A percentile compares a stretch with the other conserved stretches of the same genome.
These are phyloP conservation scores for Plagiodera versicolora DNA, from an alignment of 2,888 invertebrate species.

Conservation along the genomic window DNA sequence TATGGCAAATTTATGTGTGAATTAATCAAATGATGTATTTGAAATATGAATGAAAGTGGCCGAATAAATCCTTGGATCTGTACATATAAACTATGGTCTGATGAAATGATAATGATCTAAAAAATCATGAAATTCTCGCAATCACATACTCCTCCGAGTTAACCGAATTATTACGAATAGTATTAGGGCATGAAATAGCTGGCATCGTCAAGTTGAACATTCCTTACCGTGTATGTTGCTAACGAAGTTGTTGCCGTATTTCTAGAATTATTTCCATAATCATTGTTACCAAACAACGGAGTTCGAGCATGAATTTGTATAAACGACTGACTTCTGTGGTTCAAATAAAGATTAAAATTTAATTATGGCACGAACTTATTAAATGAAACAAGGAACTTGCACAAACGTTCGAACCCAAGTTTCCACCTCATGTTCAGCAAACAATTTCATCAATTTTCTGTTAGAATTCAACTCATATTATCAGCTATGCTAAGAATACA, in stretches of 20 bases:
- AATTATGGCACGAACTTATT: conserved; percentile 15
- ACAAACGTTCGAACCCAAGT: neutral
- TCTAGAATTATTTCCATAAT: conserved; percentile 20
- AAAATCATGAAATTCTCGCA: too few species aligned
- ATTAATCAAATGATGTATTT: too few species aligned
- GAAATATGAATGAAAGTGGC: too few species aligned
- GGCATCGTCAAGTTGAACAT: neutral
- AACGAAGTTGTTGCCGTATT: conserved; percentile 16
- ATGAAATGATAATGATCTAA: too few species aligned
- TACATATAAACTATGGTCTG: too few species aligned
- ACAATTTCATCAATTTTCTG: neutral
- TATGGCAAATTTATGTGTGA: too few species aligned
- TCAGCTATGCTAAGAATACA: neutral
- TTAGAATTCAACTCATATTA: neutral
- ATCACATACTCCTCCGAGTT: neutral
- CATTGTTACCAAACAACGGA: conserved; percentile 13
- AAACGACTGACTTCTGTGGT: conserved; percentile 14
- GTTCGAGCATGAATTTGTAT: conserved; percentile 15
- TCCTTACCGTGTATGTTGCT: conserved; percentile 2
- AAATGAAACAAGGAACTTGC: conserved; percentile 12
- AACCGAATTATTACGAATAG: neutral
- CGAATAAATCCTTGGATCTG: too few species aligned
- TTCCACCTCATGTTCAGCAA: conserved; percentile 1
- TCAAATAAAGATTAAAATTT: conserved; percentile 17
- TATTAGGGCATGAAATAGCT: neutral